Base-by-base conservation (phyloP, 2,888 invertebrate genomes). In the Notodonta ziczac region DNA sequence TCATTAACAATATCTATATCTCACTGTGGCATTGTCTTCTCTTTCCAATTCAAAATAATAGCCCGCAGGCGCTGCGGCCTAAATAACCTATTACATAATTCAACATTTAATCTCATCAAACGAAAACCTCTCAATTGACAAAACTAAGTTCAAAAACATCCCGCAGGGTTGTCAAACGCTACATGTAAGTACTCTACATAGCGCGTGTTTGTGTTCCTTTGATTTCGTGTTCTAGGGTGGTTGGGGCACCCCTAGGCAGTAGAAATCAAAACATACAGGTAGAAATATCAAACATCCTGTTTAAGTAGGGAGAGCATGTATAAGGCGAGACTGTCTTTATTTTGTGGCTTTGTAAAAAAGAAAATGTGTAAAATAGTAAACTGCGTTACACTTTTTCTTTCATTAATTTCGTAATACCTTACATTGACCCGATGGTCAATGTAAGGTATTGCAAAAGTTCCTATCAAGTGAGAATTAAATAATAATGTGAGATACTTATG, bases 201-300 rank as follows among this genome's bases (percentile, higher is more conserved):
- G 5, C 13, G 35, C n/a, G 24, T 56, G 55, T 67, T 57, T 62
- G 60, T 57, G 60, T 60, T 58, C 56, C 44, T 68, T 69, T 66
- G 66, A 68, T 66, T 69, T 55, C 59, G 58, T 58, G 57, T 39
- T 55, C 40, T 5, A 9, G 16, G 44, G 13, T 16, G 24, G n/a
- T 4, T 0, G 56, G 24, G 39, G 5, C 56, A 53, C 55, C 42
- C 56, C 62, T 61, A 57, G 54, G 73, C 70, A 65, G 68, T 75
- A 72, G 73, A 80, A 89, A 90, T 90, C 89, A 89, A 90, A 91
- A 88, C 88, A 84, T 77, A 74, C 89, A 90, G 89, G 90, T 90
- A 88, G 68, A 85, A 86, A 85, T 83, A 86, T 84, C 88, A 86
- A 86, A 87, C 78, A 74, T 81, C 80, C 84, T 76, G 69, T 71